A percentile compares a stretch with the other conserved stretches of the same genome.
phyloP scores from a whole-genome alignment of 2,888 invertebrate species.

The Caenorhabditis sulstoni region DNA sequence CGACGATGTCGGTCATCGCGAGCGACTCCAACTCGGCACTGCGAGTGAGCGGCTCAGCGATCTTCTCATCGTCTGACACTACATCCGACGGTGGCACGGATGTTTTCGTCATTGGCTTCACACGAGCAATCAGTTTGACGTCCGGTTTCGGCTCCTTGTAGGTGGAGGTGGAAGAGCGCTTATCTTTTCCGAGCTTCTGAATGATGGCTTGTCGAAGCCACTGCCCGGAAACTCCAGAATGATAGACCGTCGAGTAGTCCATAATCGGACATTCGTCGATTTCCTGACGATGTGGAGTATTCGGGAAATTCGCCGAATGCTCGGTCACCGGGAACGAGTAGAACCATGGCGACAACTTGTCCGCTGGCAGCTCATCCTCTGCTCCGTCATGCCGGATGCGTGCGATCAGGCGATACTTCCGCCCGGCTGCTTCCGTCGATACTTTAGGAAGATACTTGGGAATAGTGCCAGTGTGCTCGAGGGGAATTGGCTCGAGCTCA shows the following conservation, averaged over 20 bases:
- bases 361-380: conserved; percentile 54
- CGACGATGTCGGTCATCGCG: not conserved
- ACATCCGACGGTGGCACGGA: not conserved
- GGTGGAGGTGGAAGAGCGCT: conserved; percentile 3
- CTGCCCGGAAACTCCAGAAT: conserved; percentile 44
- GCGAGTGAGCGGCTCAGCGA: not conserved
- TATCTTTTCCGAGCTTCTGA: conserved; percentile 17
- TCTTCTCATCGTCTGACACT: not conserved
- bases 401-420: conserved; percentile 58
- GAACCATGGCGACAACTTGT: conserved; percentile 36
- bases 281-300: conserved; percentile 17
- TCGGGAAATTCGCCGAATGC: conserved; percentile 48
- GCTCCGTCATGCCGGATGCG: conserved; percentile 59
- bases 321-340: conserved; percentile 45
- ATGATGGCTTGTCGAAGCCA: conserved; percentile 4
- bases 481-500: conserved; percentile 50
- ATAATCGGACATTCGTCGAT: conserved; percentile 43
- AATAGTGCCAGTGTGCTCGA: conserved; percentile 5
- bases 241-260: conserved; percentile 54
- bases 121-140: conserved; percentile 58
- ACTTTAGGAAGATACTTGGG: conserved; percentile 3
- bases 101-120: conserved; percentile 27
- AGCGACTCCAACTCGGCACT: conserved; percentile 19
- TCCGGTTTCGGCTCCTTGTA: conserved; percentile 19
- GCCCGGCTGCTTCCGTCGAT: conserved; percentile 3